A percentile compares a stretch with the other conserved stretches of the same genome.
phyloP scores from a whole-genome alignment of 2,888 invertebrate genomes.

The Cheilosia grossa region DNA sequence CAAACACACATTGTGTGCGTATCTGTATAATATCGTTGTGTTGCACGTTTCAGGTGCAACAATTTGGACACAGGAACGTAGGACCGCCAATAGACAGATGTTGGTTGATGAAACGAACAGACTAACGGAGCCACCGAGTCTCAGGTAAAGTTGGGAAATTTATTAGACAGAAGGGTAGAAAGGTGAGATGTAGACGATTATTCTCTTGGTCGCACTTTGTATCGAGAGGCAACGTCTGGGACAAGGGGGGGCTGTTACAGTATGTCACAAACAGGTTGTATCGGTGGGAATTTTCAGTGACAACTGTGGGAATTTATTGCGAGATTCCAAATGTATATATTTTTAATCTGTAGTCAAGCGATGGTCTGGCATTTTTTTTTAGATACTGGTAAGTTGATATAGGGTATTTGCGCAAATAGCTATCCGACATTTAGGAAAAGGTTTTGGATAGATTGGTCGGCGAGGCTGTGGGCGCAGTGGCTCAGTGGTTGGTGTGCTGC shows the following conservation, averaged over 20 bases:
- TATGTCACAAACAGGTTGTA: too few species aligned
- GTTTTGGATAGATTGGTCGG: too few species aligned
- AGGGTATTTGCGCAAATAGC: too few species aligned
- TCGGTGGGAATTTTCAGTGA: too few species aligned
- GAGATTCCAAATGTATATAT: neutral
- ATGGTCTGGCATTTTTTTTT: too few species aligned
- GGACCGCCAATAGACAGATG: constrained; percentile 72
- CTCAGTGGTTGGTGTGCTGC: too few species aligned
- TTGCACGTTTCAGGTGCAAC: constrained; percentile 71
- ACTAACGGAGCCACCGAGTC: constrained; percentile 48
- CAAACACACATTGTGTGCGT: neutral
- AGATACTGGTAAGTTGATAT: too few species aligned
- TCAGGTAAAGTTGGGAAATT: constrained; percentile 67
- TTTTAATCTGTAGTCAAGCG: too few species aligned
- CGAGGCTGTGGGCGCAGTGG: too few species aligned
- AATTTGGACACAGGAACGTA: constrained; percentile 39
- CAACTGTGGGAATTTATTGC: constrained; percentile 39
- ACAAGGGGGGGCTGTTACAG: constrained; percentile 2
- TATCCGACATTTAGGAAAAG: too few species aligned
- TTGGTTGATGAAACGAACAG: constrained; percentile 23
- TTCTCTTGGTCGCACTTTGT: constrained; percentile 38
- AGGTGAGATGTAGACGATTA: constrained; percentile 39
- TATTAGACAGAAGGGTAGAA: constrained; percentile 63
- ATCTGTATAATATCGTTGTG: constrained; percentile 3
- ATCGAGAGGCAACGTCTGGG: constrained; percentile 14